Base-by-base conservation (phyloP, 2,113 vertebrate species). In the Upupa epops region DNA sequence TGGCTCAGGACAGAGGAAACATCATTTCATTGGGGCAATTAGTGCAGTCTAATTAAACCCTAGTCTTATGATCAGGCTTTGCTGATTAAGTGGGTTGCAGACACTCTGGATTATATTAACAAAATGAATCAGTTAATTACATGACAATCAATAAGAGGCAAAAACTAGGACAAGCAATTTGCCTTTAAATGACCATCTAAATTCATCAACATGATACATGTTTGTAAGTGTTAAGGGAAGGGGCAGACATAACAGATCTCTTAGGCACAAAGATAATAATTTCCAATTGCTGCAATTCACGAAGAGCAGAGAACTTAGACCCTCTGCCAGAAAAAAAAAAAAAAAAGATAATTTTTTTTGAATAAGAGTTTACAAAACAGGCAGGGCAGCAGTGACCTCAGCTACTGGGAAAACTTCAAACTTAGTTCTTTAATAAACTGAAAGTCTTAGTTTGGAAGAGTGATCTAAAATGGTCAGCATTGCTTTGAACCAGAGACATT, bases 131-230 rank as follows among this genome's bases (percentile, higher is more conserved):
- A 80, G 92, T 90, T 95, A 94, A 90, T 96, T 95, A 95, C 83
- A 63, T 90, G 94, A 94, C 91, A 96, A 96, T 95, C 95, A 96
- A 94, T 96, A 94, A 95, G 84, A 65, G 87, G 86, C 89, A 92
- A 93, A 90, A 96, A 91, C 82, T 86, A 91, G 93, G 95, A 90
- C 91, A 89, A 94, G 82, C 90, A 92, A 87, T 90, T 95, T 94
- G 86, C 72, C 81, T 94, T 93, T 95, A 95, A 96, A 93, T 93
- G 94, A 92, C 93, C 93, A 94, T 94, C 88, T 95, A 89, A 94
- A 92, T 96, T 92, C 86, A 82, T 96, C 92, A 94, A 87, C 81
- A 69, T 90, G 86, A 87, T 87, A 68, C 71, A 83, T 61, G 92
- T 94, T 93, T 87, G 74, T 83, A 90, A 93, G 54, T 49, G 45